Evolutionary conservation across 2,113 vertebrate species (phyloP).

Genomic region (Entomyzon cyanotis): DNA sequence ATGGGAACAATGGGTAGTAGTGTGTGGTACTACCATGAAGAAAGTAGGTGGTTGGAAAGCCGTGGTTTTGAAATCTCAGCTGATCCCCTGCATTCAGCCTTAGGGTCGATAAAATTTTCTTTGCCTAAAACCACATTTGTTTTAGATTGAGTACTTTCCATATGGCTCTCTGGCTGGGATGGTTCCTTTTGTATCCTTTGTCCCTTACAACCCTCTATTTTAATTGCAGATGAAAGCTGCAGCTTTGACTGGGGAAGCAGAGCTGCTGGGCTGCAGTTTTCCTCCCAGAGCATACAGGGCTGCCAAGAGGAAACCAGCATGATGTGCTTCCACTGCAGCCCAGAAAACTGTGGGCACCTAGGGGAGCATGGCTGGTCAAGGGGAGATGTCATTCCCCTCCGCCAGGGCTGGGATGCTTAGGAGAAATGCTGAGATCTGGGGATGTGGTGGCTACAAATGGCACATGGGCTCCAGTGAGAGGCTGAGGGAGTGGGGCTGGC

Average conservation of each 20-base stretch:
- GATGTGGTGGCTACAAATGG: not conserved
- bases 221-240: not conserved
- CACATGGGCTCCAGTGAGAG: not conserved
- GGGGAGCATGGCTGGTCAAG: rapidly evolving
- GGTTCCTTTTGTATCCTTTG: not conserved
- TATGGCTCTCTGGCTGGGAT: not conserved
- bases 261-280: not conserved
- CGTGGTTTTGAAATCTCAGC: not conserved
- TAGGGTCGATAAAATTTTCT: not conserved
- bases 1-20: not conserved
- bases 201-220: not conserved
- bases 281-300: not conserved
- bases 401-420: not conserved
- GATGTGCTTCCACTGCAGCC: not conserved
- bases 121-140: slow-evolving; percentile 20
- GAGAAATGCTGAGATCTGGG: not conserved
- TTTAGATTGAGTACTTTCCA: slow-evolving; percentile 22
- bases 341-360: rapidly evolving
- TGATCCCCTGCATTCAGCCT: not conserved
- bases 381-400: not conserved
- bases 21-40: not conserved
- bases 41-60: not conserved
- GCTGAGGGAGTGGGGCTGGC: not conserved
- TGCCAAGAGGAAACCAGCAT: not conserved
- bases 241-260: not conserved